Evolutionary conservation across 2,113 vertebrate genomes (phyloP).

Genomic region (Ginglymostoma cirratum): DNA sequence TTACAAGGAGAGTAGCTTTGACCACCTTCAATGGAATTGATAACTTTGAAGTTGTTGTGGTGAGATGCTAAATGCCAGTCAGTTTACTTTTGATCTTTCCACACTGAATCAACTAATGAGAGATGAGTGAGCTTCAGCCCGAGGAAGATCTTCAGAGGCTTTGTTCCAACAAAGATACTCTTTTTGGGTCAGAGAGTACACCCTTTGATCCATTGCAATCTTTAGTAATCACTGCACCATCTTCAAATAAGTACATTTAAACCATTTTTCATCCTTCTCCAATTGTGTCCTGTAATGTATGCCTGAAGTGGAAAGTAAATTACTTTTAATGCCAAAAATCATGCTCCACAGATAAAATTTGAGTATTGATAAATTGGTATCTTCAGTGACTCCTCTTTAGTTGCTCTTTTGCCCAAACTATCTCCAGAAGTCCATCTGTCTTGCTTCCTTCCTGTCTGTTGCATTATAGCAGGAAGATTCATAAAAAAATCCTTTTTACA

Average conservation of each 20-base stretch:
- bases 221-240: background rate
- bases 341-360: background rate
- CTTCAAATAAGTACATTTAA: background rate
- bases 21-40: background rate
- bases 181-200: background rate
- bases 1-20: background rate
- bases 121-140: background rate
- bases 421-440: background rate
- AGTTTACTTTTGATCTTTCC: slow-evolving; percentile 19
- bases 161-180: background rate
- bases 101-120: background rate
- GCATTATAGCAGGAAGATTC: background rate
- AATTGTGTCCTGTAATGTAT: background rate
- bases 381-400: background rate
- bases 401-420: background rate
- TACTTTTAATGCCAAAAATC: background rate
- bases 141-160: background rate
- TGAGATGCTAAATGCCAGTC: background rate
- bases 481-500: background rate
- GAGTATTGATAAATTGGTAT: background rate
- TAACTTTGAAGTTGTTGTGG: background rate
- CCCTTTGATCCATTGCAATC: background rate
- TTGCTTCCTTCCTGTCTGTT: background rate
- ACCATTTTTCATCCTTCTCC: background rate
- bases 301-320: background rate